Conservation (phyloP, 2,888 invertebrate genomes). For the Piscicola geometra region DNA sequence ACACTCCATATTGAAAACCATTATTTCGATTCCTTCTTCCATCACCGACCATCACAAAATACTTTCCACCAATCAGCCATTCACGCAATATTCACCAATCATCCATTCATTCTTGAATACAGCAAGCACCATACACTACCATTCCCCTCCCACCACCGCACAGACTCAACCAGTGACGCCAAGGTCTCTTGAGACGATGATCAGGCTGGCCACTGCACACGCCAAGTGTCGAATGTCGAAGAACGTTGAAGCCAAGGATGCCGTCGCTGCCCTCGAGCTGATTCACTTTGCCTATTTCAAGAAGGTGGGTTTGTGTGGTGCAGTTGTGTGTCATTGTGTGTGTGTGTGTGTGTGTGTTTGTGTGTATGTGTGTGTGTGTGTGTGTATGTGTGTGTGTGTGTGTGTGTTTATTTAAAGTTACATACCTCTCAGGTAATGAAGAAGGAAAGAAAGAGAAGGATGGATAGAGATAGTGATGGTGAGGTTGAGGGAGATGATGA, state of each 20-base stretch:
- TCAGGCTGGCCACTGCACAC: constrained; percentile 92
- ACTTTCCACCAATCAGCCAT: too few relatives aligned
- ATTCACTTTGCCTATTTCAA: constrained; percentile 94
- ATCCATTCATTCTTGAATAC: too few relatives aligned
- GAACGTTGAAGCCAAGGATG: constrained; percentile 77
- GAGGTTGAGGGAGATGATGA: background rate
- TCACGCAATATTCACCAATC: too few relatives aligned
- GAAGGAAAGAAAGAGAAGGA: constrained; percentile 15
- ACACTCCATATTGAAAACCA: too few relatives aligned
- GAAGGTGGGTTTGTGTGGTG: constrained; percentile 63
- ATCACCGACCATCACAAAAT: too few relatives aligned
- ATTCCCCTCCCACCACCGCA: too few relatives aligned
- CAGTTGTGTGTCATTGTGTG: background rate
- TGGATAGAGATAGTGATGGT: background rate
- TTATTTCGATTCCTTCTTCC: too few relatives aligned
- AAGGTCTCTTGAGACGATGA: constrained; percentile 90
- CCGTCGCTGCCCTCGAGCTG: constrained; percentile 82
- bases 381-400: background rate
- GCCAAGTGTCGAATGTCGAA: constrained; percentile 88
- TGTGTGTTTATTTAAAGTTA: too few relatives aligned
- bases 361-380: background rate
- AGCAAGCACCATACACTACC: too few relatives aligned
- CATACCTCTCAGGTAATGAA: background rate
- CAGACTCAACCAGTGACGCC: constrained; percentile 96
- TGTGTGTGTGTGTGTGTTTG: background rate